Base-by-base conservation (phyloP, 1,140 invertebrate species). In the Arctopsyche grandis region DNA sequence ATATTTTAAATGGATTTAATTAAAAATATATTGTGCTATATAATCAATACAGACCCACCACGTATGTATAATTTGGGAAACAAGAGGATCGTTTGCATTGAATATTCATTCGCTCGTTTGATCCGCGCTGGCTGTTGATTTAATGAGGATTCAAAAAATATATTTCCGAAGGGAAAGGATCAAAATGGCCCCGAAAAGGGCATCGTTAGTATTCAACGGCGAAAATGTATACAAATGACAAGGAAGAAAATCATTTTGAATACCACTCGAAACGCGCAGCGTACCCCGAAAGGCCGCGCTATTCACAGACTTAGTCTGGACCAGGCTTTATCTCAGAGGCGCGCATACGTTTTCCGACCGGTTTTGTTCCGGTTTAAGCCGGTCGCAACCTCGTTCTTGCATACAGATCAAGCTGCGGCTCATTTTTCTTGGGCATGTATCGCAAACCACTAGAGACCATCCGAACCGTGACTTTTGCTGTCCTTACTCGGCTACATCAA, bases 391-490 rank as follows among this genome's bases (percentile, higher is more conserved):
- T 12, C 3, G 60, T 22, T 66, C 29, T 56, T 69, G 78, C 69
- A 75, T 76, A 19, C 66, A 69, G 78, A 79, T 76, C 78, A 29
- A 21, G 56, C 14, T 38, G 78, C 44, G 69, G 81, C 81, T 82
- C 81, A 79, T 82, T 82, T 82, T 82, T 82, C 81, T 82, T 69
- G 78, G 75, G 78, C 81, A 79, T 82, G 81, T 82, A 82, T 82
- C 81, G 81, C 81, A 75, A 79, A 79, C 78, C 81, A 82, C 81
- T 82, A 66, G 74, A 69, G 48, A 44, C 12, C 66, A 75, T 78
- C 71, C 52, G 77, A 81, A 81, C 77, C 77, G 80, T 73, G 70
- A 77, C 75, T 75, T 43, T 70, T 46, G 75, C 75, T 78, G 69
- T 63, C 69, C 75, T 63, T 38, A 74, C 1, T 21, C 70, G 26